Percentiles rank a stretch among this genome's conserved stretches.
phyloP scores from a whole-genome alignment of 2,797 vertebrate genomes.

The Mormyrus proboscirostris region DNA sequence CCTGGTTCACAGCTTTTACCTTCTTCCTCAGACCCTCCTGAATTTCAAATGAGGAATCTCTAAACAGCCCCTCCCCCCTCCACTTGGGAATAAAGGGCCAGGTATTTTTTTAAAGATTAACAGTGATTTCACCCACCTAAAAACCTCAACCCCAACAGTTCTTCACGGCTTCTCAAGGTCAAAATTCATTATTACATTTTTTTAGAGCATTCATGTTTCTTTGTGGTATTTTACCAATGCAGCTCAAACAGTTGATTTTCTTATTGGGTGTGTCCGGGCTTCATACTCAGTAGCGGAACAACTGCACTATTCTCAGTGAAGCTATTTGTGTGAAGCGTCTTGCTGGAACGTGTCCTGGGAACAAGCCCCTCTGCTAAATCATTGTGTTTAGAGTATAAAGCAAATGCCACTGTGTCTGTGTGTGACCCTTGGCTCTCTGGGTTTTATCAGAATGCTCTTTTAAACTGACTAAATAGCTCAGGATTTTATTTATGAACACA shows the following conservation, averaged over 20 bases:
- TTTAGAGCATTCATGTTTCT: not conserved
- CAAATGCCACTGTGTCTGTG: not conserved
- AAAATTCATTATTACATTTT: conserved; percentile 5
- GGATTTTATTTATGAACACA: not conserved
- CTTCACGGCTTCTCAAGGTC: not conserved
- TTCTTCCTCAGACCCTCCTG: not conserved
- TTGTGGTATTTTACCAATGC: not conserved
- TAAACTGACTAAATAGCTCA: not conserved
- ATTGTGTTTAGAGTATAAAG: not conserved
- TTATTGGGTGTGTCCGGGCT: not conserved
- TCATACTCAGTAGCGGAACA: not conserved
- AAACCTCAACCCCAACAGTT: not conserved
- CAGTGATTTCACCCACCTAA: not conserved
- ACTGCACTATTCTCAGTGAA: not conserved
- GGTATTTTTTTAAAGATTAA: not conserved
- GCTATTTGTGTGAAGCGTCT: not conserved
- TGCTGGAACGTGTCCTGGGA: not conserved
- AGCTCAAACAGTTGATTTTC: not conserved
- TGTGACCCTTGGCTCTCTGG: not conserved
- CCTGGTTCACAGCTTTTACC: not conserved
- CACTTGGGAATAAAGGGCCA: not conserved
- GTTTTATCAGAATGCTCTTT: not conserved
- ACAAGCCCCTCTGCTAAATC: not conserved
- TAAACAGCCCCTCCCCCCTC: not conserved
- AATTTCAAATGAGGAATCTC: not conserved